Evolutionary conservation across 2,113 vertebrate species (phyloP), one percentile per base, ranked within the genome.

Genomic region (Zosterops pallidus): DNA sequence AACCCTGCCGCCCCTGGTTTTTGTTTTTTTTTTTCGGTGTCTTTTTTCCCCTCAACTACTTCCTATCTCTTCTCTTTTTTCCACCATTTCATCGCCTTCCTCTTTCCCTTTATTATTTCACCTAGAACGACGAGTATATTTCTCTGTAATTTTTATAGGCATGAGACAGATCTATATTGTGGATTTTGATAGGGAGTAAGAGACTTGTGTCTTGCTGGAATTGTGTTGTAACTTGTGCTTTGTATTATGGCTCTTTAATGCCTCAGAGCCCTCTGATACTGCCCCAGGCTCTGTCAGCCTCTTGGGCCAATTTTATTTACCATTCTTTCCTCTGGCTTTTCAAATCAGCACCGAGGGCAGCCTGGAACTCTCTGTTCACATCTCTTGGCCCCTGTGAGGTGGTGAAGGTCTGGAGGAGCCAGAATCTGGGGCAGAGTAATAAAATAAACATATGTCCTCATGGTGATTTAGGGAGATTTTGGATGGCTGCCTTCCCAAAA

Each of bases 111-210:
- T 72, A 62, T 35, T 82, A 49, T 87, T 87, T 90, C 50, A 89
- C 59, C 41, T 72, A 57, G 70, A 88, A 65, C 0, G 6, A 29
- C 1, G 3, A 72, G 23, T 88, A 79, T 89, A 76, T 95, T 87
- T 85, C 42, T 83, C 47, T 82, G 72, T 83, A 82, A 76, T 92
- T 94, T 92, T 95, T 94, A 79, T 37, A 64, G 77, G 25, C 47
- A 17, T 3, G 17, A 84, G 86, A 68, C 28, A 18, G 44, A 86
- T 44, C 60, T 91, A 52, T 63, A 84, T n/a, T 44, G 80, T 71
- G 24, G 67, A 64, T 94, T 94, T 91, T 92, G 83, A 56, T 75
- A 89, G 77, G 29, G 35, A 75, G 19, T 53, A 41, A 86, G 72
- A 84, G 83, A 81, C 82, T 72, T 89, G 14, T 1, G 8, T 89